These are phyloP conservation scores for Leucoma salicis DNA, from an alignment of 2,888 invertebrate species.

Conservation along the genomic window DNA sequence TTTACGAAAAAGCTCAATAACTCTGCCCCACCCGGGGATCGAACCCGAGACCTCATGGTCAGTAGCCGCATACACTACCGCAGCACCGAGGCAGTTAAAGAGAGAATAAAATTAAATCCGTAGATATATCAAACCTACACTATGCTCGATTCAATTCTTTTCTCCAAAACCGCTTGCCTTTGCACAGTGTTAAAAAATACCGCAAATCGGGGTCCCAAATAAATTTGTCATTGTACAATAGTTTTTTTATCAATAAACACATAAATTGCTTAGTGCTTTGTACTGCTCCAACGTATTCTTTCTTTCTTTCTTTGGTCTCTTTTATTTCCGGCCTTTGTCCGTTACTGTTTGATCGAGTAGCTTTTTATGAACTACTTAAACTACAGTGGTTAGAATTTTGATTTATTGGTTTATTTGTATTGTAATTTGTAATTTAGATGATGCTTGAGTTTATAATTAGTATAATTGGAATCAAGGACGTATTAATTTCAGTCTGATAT, in stretches of 20 bases:
- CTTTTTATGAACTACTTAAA: constrained; percentile 10
- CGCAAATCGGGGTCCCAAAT: constrained; percentile 56
- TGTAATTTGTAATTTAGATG: not conserved
- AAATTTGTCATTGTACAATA: constrained; percentile 51
- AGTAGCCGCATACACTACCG: no score
- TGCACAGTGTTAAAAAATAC: constrained; percentile 38
- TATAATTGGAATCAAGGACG: no score
- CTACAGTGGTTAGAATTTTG: constrained; percentile 8
- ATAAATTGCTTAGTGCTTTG: constrained; percentile 48
- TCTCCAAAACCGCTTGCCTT: no score
- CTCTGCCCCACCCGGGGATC: no score
- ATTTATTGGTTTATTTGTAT: constrained; percentile 8
- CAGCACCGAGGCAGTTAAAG: no score
- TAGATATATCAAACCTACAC: no score
- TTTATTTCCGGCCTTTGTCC: constrained; percentile 21
- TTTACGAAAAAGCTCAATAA: no score
- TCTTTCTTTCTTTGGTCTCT: constrained; percentile 24
- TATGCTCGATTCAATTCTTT: no score
- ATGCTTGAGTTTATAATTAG: no score
- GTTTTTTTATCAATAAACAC: constrained; percentile 44
- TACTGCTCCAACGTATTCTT: constrained; percentile 35
- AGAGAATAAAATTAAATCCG: no score
- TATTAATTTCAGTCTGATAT: no score
- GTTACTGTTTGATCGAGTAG: constrained; percentile 20
- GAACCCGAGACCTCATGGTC: no score